A percentile compares a stretch with the other conserved stretches of the same genome.
Conservation (phyloP, 2,888 invertebrate genomes). For the Chrysolina oricalcia region DNA sequence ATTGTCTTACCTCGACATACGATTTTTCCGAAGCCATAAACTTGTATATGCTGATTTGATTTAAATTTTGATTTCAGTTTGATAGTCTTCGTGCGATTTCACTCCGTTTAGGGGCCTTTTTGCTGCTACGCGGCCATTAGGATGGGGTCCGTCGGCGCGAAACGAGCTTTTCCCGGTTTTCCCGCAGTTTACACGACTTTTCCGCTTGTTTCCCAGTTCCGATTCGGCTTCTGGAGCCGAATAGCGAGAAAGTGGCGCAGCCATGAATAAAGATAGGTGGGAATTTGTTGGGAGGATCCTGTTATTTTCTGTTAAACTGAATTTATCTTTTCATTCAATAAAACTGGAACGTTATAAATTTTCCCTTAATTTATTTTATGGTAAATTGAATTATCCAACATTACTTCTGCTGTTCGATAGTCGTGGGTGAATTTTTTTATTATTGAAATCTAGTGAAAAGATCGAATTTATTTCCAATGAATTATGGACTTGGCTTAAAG, state of each 20-base stretch:
- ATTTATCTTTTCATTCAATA: not conserved
- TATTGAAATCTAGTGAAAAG: too few species aligned
- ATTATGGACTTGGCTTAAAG: too few species aligned
- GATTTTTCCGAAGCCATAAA: constrained; percentile 47
- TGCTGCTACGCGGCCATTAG: constrained; percentile 48
- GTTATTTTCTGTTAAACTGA: not conserved
- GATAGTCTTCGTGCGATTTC: constrained; percentile 47
- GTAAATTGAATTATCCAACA: too few species aligned
- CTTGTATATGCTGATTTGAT: constrained; percentile 53
- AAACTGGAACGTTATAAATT: not conserved
- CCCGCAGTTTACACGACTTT: constrained; percentile 55
- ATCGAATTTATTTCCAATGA: too few species aligned
- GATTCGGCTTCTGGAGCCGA: constrained; percentile 42
- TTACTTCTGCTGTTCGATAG: too few species aligned
- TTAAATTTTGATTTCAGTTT: constrained; percentile 60
- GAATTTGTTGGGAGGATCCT: not conserved
- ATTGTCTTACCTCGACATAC: constrained; percentile 28
- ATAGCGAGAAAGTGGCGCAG: constrained; percentile 33
- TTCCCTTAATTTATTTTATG: too few species aligned
- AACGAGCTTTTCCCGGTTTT: constrained; percentile 47
- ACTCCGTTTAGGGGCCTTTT: constrained; percentile 48
- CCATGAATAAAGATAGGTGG: constrained; percentile 50
- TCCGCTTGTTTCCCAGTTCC: constrained; percentile 56
- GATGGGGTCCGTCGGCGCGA: constrained; percentile 50
- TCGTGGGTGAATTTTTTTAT: too few species aligned